A percentile compares a stretch with the other conserved stretches of the same genome.
These are phyloP conservation scores for Beris chalybata DNA, from an alignment of 2,888 invertebrate genomes.

Conservation along the genomic window DNA sequence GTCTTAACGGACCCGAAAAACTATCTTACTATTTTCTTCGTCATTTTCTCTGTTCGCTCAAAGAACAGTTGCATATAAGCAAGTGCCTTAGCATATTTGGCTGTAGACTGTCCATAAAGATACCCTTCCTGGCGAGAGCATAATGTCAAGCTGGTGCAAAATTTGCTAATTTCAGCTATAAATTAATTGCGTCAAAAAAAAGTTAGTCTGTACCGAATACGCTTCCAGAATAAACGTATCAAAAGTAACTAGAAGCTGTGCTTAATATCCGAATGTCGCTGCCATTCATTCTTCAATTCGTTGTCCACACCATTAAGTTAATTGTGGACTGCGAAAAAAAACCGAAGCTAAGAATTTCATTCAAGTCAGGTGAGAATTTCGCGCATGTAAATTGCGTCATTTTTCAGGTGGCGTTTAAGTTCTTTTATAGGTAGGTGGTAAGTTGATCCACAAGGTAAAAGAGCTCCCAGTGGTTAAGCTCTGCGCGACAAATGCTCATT, in stretches of 20 bases:
- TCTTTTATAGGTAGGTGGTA: not conserved
- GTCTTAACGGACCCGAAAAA: conserved; percentile 21
- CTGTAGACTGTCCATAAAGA: conserved; percentile 8
- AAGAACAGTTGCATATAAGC: conserved; percentile 30
- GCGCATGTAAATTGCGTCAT: conserved; percentile 33
- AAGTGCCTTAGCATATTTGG: conserved; percentile 16
- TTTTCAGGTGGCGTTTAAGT: conserved; percentile 5
- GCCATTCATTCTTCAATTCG: conserved; percentile 12
- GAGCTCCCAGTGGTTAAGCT: conserved; percentile 8
- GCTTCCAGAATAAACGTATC: conserved; percentile 22
- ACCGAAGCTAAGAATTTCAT: conserved; percentile 18
- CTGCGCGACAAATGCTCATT: conserved; percentile 28
- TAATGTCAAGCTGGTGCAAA: conserved; percentile 27
- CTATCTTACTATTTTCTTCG: conserved; percentile 8
- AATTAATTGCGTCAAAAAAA: conserved; percentile 23
- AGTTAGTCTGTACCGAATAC: conserved; percentile 28
- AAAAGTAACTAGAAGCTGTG: not conserved
- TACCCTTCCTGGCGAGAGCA: conserved; percentile 20
- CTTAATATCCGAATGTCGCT: not conserved
- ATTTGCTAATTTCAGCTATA: conserved; percentile 18
- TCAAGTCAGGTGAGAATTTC: conserved; percentile 33
- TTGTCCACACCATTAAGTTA: conserved; percentile 5
- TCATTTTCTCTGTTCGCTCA: not conserved
- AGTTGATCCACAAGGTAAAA: not conserved
- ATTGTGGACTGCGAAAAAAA: conserved; percentile 15